phyloP scores from a whole-genome alignment of 2,113 vertebrate genomes.

The Pelobates fuscus region DNA sequence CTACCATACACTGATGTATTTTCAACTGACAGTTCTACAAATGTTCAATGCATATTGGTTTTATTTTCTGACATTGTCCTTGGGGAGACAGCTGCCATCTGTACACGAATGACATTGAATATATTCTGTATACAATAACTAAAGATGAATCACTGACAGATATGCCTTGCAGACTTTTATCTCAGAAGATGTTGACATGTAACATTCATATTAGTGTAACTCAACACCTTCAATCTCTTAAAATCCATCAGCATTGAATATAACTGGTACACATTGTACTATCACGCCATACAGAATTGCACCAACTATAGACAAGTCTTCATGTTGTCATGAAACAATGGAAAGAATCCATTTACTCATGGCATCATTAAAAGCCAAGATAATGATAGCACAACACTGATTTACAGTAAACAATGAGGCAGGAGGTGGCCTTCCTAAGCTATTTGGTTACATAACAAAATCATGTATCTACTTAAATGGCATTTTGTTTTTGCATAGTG shows the following conservation, averaged over 20 bases:
- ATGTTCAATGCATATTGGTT: too few relatives aligned
- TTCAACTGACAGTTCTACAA: too few relatives aligned
- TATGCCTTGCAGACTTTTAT: constrained; percentile 25
- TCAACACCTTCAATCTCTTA: constrained; percentile 9
- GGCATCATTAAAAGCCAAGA: not conserved
- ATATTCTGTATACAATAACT: constrained; percentile 4
- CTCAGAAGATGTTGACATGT: constrained; percentile 13
- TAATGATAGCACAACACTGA: not conserved
- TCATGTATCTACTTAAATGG: not conserved
- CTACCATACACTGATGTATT: too few relatives aligned
- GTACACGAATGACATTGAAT: not conserved
- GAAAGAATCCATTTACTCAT: not conserved
- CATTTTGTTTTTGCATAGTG: not conserved
- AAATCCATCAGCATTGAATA: not conserved
- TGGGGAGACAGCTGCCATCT: not conserved
- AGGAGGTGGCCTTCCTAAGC: not conserved
- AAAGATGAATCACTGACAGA: constrained; percentile 10
- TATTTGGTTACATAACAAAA: not conserved
- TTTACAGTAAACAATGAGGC: not conserved
- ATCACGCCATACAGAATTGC: constrained; percentile 5
- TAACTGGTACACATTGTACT: not conserved
- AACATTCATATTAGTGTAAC: not conserved
- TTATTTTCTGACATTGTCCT: too few relatives aligned
- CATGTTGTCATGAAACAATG: not conserved
- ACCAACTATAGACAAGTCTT: not conserved